A percentile compares a stretch with the other conserved stretches of the same genome.
These are phyloP conservation scores for Steinernema khuongi DNA, from an alignment of 1,140 invertebrate species.

Conservation along the genomic window DNA sequence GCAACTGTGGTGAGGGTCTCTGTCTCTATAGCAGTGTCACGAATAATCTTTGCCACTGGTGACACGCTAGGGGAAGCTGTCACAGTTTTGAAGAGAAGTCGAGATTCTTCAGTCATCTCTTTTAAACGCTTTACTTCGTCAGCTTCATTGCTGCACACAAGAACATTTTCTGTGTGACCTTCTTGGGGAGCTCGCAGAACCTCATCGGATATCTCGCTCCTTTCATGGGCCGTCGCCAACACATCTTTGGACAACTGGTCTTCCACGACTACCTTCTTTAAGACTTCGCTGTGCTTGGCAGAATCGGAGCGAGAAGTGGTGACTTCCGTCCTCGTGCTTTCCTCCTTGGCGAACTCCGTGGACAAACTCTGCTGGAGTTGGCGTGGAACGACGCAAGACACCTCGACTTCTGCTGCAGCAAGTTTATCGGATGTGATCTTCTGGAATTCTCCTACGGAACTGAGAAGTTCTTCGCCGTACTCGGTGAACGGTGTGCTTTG, in stretches of 20 bases:
- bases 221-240: not conserved
- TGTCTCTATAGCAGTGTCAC: not conserved
- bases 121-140: not conserved
- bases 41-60: not conserved
- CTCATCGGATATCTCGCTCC: too few relatives aligned
- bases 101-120: slow-evolving; percentile 16
- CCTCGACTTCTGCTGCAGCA: slow-evolving; percentile 11
- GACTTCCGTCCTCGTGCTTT: too few relatives aligned
- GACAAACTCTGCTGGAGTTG: slow-evolving; percentile 1
- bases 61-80: not conserved
- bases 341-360: not conserved
- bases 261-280: not conserved
- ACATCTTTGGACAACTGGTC: not conserved
- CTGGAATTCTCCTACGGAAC: too few relatives aligned
- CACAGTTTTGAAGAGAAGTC: not conserved
- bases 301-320: not conserved
- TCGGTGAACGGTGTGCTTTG: too few relatives aligned
- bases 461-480: too few relatives aligned
- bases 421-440: slow-evolving; percentile 17
- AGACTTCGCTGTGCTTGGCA: not conserved
- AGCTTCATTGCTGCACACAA: not conserved
- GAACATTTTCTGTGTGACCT: not conserved
- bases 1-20: slow-evolving; percentile 6
- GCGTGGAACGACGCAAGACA: not conserved
- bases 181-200: slow-evolving; percentile 13